These are phyloP conservation scores for Nyctibius bracteatus DNA, from an alignment of 2,113 vertebrate species.

Conservation along the genomic window DNA sequence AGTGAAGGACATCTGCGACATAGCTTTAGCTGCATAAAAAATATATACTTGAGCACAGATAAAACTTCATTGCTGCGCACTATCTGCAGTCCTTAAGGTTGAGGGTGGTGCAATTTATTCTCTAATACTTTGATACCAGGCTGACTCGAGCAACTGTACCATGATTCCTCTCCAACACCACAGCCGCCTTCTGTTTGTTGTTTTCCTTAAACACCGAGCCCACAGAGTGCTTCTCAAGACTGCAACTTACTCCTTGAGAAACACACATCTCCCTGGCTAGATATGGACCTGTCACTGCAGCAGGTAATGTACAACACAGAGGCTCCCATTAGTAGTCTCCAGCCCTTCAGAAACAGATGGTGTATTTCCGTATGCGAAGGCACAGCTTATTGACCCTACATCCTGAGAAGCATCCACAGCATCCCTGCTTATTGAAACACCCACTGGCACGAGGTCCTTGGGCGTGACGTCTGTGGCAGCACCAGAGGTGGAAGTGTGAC, in stretches of 20 bases:
- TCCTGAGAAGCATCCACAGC: fast-evolving
- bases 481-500: not conserved
- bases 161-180: not conserved
- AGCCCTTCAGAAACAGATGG: not conserved
- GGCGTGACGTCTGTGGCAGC: not conserved
- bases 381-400: not conserved
- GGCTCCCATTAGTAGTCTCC: not conserved
- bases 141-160: not conserved
- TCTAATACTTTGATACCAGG: not conserved
- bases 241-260: not conserved
- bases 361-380: not conserved
- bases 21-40: slow-evolving; percentile 39
- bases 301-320: not conserved
- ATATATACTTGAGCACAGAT: not conserved
- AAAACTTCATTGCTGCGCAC: not conserved
- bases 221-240: not conserved
- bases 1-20: slow-evolving; percentile 7
- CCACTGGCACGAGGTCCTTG: too few species aligned
- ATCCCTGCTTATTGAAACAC: not conserved
- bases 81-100: not conserved
- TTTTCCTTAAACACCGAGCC: not conserved
- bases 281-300: not conserved
- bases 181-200: not conserved
- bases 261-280: not conserved
- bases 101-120: not conserved